Evolutionary conservation across 2,888 invertebrate species (phyloP).

Genomic region (Balanococcus diminutus): DNA sequence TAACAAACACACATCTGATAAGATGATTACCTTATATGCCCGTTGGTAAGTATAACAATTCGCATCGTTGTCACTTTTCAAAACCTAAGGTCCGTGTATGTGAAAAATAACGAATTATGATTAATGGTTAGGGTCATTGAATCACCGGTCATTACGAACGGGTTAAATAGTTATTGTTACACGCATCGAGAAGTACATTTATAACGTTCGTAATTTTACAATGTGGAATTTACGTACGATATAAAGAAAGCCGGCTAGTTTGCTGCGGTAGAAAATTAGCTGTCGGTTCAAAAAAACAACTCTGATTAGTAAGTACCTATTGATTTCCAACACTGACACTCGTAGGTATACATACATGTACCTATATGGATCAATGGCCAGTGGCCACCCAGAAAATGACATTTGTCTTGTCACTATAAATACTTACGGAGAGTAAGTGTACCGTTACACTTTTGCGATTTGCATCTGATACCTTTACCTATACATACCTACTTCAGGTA

Average conservation of each 20-base stretch:
- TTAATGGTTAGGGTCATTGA: conserved; percentile 32
- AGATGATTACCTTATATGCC: too few species aligned
- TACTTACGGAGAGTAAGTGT: too few species aligned
- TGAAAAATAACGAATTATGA: conserved; percentile 37
- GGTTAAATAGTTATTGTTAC: conserved; percentile 32
- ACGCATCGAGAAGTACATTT: conserved; percentile 31
- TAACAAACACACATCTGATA: conserved; percentile 5
- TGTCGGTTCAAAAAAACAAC: neutral
- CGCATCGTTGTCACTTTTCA: conserved; percentile 9
- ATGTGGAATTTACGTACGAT: neutral
- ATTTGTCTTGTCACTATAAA: neutral
- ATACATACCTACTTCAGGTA: too few species aligned
- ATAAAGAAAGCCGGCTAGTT: neutral
- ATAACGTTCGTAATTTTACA: neutral
- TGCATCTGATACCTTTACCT: too few species aligned
- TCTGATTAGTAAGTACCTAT: conserved; percentile 2
- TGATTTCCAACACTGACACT: neutral
- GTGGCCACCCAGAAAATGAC: conserved; percentile 16
- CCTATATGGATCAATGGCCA: too few species aligned
- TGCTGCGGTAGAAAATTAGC: neutral
- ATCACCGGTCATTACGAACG: conserved; percentile 19
- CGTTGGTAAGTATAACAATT: neutral
- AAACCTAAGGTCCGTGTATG: neutral
- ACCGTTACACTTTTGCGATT: too few species aligned
- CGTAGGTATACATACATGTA: too few species aligned